Base-by-base conservation (phyloP, 35 echinoderm and acorn worm species). In the Stichopus chloronotus region DNA sequence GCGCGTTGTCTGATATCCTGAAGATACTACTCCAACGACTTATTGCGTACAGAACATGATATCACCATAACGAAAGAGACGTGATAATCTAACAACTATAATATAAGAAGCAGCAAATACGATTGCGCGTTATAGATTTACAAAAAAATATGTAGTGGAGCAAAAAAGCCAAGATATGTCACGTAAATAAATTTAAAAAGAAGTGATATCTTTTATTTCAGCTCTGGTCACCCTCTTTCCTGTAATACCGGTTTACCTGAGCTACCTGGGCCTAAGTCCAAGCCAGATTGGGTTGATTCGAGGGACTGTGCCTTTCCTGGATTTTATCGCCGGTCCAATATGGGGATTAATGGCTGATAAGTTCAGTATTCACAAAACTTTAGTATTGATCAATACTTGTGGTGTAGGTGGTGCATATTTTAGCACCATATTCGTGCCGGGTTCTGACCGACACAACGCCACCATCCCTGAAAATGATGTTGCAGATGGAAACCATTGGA, bases 331-430 rank as follows among this genome's bases (percentile, higher is more conserved):
- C 17, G 92, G 88, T 53, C 95, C 93, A 24, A 13, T 96, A 11
- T 94, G 95, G 78, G 95, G 95, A 5, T 90, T 81, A 52, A 9
- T 96, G 13, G 93, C 95, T 12, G 95, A 96, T 58, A 96, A 96
- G 57, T 96, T 84, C 83, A 92, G 93, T 85, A 88, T 79, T 16
- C 95, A 96, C 57, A 92, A 90, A 63, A 61, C 84, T 25, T 61
- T 96, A 19, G 61, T 96, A 19, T 12, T 96, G n/a, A 43, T 86
- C 74, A 86, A 90, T 74, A 71, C 92, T 3, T 61, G 65, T 21
- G 94, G 88, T 57, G 81, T 90, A 21, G 94, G 88, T 23, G 69
- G 80, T n/a, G 81, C 81, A 5, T 94, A 91, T 87, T 90, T 90
- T 19, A 94, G 94, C 21, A 87, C 83, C 59, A 87, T 94, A 8